A percentile compares a stretch with the other conserved stretches of the same genome.
phyloP scores from a whole-genome alignment of 2,888 invertebrate species.

The Gibbula magus region DNA sequence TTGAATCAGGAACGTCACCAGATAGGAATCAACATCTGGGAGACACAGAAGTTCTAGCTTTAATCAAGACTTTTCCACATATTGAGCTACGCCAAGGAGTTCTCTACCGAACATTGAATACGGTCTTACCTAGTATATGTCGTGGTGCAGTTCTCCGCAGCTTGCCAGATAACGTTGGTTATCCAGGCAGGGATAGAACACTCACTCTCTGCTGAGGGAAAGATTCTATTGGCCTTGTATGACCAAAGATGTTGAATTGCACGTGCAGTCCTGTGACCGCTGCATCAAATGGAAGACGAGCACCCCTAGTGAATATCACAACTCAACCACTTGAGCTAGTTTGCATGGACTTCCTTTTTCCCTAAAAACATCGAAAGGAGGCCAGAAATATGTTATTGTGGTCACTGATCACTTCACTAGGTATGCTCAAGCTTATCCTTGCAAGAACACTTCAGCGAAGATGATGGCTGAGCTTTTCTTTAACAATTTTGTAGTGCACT shows the following conservation, averaged over 20 bases:
- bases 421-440: too few relatives aligned
- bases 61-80: too few relatives aligned
- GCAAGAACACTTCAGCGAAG: neutral
- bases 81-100: neutral
- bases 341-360: neutral
- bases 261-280: neutral
- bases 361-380: neutral
- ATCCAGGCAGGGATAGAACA: neutral
- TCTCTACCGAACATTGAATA: neutral
- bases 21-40: too few relatives aligned
- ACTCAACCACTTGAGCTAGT: neutral
- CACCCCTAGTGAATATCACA: neutral
- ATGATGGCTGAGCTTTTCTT: neutral
- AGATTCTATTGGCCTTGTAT: too few relatives aligned
- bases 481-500: neutral
- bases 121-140: neutral
- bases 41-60: too few relatives aligned
- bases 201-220: neutral
- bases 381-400: too few relatives aligned
- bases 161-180: neutral
- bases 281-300: neutral
- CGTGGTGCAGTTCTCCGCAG: neutral
- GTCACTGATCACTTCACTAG: neutral
- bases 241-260: neutral
- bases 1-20: too few relatives aligned